A percentile compares a stretch with the other conserved stretches of the same genome.
phyloP scores from a whole-genome alignment of 2,113 vertebrate species.

The Cygnus atratus region DNA sequence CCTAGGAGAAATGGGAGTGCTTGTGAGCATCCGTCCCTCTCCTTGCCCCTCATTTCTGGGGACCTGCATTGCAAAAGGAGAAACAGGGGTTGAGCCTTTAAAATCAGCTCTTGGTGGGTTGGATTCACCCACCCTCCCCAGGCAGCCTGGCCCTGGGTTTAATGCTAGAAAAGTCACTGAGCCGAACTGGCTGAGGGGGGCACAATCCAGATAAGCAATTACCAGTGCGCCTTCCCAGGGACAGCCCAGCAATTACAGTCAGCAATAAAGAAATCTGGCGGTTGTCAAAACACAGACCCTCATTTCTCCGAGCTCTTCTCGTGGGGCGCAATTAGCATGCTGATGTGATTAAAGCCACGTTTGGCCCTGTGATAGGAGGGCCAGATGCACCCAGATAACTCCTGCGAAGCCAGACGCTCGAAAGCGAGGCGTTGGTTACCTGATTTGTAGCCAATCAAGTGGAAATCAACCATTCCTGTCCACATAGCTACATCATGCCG shows the following conservation, averaged over 20 bases:
- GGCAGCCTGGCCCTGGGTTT: slow-evolving; percentile 25
- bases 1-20: background rate
- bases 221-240: slow-evolving; percentile 60
- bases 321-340: slow-evolving; percentile 66
- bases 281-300: slow-evolving; percentile 64
- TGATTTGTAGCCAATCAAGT: slow-evolving; percentile 79
- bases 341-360: slow-evolving; percentile 73
- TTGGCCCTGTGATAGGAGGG: slow-evolving; percentile 51
- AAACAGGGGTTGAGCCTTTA: background rate
- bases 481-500: slow-evolving; percentile 47
- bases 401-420: slow-evolving; percentile 29
- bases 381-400: slow-evolving; percentile 73
- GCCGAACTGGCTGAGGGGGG: background rate
- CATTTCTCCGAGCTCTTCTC: slow-evolving; percentile 68
- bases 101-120: background rate
- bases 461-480: slow-evolving; percentile 73
- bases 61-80: background rate
- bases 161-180: background rate
- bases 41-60: background rate
- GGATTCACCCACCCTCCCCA: background rate
- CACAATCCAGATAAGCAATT: slow-evolving; percentile 63
- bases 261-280: slow-evolving; percentile 63
- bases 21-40: background rate
- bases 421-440: slow-evolving; percentile 70
- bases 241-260: slow-evolving; percentile 66